A percentile compares a stretch with the other conserved stretches of the same genome.
Evolutionary conservation across 2,888 invertebrate species (phyloP).

Genomic region (Tricholauxania praeusta): DNA sequence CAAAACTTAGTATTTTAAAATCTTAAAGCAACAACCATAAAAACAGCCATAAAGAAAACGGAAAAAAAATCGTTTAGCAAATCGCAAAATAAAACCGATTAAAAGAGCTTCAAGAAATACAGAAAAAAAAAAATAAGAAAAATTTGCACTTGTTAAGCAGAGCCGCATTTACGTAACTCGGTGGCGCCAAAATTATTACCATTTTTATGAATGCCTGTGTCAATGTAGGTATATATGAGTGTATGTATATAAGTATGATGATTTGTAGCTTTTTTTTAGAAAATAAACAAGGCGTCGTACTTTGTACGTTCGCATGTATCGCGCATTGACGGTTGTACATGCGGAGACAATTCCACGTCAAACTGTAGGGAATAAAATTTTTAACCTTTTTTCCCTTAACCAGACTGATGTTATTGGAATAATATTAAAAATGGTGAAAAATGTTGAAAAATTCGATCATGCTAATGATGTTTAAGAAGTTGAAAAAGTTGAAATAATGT

Average conservation of each 20-base stretch:
- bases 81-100: not conserved
- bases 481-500: too few relatives aligned
- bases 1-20: not conserved
- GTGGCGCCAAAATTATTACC: slow-evolving; percentile 49
- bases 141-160: slow-evolving; percentile 46
- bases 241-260: not conserved
- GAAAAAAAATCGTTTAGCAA: not conserved
- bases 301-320: not conserved
- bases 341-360: not conserved
- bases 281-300: slow-evolving; percentile 27
- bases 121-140: slow-evolving; percentile 26
- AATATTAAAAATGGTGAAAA: too few relatives aligned
- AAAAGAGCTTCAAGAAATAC: not conserved
- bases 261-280: slow-evolving; percentile 3
- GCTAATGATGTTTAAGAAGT: too few relatives aligned
- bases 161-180: slow-evolving; percentile 50
- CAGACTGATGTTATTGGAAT: too few relatives aligned
- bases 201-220: slow-evolving; percentile 46
- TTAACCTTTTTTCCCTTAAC: too few relatives aligned
- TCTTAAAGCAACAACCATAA: not conserved
- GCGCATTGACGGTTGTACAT: slow-evolving; percentile 16
- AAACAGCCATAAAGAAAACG: not conserved
- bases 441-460: too few relatives aligned
- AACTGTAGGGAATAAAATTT: too few relatives aligned
- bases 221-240: not conserved